These are phyloP conservation scores for Vanessa tameamea DNA, from an alignment of 1,140 invertebrate species.

Conservation along the genomic window DNA sequence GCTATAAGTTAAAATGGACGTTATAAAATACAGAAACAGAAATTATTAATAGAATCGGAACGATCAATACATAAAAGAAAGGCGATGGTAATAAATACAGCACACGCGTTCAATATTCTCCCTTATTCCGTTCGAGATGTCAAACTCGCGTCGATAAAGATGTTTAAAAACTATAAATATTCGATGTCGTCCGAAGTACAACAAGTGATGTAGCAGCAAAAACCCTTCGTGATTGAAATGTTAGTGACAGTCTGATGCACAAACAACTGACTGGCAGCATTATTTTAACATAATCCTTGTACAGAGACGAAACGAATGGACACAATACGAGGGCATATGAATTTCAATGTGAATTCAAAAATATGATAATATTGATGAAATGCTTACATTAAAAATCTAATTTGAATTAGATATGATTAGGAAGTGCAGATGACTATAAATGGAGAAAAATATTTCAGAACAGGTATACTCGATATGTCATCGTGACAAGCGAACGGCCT, in stretches of 20 bases:
- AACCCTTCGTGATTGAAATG: conserved; percentile 76
- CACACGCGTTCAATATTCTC: conserved; percentile 50
- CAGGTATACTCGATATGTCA: conserved; percentile 47
- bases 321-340: conserved; percentile 72
- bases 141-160: conserved; percentile 76
- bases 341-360: conserved; percentile 74
- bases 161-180: conserved; percentile 79
- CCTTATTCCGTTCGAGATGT: conserved; percentile 60
- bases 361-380: conserved; percentile 72
- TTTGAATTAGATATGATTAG: conserved; percentile 67
- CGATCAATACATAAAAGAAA: conserved; percentile 42
- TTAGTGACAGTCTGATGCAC: conserved; percentile 78
- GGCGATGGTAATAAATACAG: conserved; percentile 57
- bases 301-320: conserved; percentile 72
- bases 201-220: conserved; percentile 70
- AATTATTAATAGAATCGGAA: conserved; percentile 37
- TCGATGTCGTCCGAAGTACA: conserved; percentile 60
- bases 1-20: background rate
- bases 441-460: conserved; percentile 40
- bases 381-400: conserved; percentile 61
- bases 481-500: conserved; percentile 38
- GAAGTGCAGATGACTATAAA: conserved; percentile 55
- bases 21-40: conserved; percentile 18
- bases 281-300: conserved; percentile 80
- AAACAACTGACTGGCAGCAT: conserved; percentile 75